Base-by-base conservation (phyloP, 64 coral and sea anemone species). In the Astreopora myriophthalma region DNA sequence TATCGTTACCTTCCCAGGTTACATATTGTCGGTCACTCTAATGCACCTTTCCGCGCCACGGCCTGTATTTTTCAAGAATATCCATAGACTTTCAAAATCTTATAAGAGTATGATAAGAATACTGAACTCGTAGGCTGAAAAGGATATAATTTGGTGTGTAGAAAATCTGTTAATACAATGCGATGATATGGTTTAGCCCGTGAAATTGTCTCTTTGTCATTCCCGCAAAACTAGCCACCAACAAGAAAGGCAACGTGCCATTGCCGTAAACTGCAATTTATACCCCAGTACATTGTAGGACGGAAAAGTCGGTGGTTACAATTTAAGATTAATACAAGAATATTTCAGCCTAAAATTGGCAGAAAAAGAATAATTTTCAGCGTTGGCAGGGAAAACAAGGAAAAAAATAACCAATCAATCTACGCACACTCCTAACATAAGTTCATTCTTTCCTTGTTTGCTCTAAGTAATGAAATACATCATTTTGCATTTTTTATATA, bases 51-150 rank as follows among this genome's bases (percentile, higher is more conserved):
- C 60, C 23, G 60, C 60, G 60, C 23, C 2, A 63, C 60, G 16
- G 60, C 60, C 60, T 24, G 60, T 63, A 25, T 24, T 63, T 63
- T 63, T 25, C 3, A 25, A 63, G 60, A 63, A 58, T 13, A 70
- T 70, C 67, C 30, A 34, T 70, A 70, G 67, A 70, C 67, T 70
- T 70, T 70, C 67, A 70, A 70, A 70, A 16, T 70, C 67, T 34
- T 70, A 70, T 63, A 70, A 70, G 67, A 32, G 67, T 33, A 70
- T 70, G 67, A 70, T 70, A 33, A 70, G 67, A 70, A 70, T 63
- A 63, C 60, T 63, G 60, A 63, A 63, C 60, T 63, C 60, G 22
- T n/a, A 63, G n/a, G n/a, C 60, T 63, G 19, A 8, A 63, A 52
- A 52, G 48, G 48, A 52, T 52, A 52, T 52, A 52, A 52, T 52